Conservation (phyloP, 2,888 invertebrate species). For the Pterostichus niger region DNA sequence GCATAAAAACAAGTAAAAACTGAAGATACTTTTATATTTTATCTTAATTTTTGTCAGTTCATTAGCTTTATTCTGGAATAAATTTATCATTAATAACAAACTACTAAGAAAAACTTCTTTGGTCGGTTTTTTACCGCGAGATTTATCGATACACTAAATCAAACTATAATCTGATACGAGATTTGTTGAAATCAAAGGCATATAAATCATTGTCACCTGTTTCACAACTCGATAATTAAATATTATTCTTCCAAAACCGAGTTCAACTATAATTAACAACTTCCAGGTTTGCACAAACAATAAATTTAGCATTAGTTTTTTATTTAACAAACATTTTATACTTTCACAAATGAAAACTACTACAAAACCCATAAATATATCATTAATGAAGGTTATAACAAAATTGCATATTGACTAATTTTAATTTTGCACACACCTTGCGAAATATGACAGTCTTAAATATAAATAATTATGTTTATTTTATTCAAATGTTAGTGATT, state of each 20-base stretch:
- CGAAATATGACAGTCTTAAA: background rate
- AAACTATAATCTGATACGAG: background rate
- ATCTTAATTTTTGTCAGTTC: background rate
- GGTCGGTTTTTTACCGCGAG: background rate
- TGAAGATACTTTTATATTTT: background rate
- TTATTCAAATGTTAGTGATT: too few relatives aligned
- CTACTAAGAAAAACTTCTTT: background rate
- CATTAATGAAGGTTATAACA: background rate
- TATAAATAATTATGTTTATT: background rate
- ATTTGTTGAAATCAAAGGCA: conserved; percentile 2
- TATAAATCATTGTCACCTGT: background rate
- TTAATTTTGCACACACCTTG: background rate
- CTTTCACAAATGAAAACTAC: conserved; percentile 4
- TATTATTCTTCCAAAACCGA: background rate
- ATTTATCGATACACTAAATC: background rate
- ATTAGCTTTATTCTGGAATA: background rate
- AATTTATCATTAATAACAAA: conserved; percentile 6
- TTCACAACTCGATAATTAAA: background rate
- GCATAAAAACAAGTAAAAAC: background rate
- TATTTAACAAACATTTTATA: background rate
- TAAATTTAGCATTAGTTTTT: conserved; percentile 5
- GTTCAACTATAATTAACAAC: background rate
- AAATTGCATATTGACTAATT: background rate
- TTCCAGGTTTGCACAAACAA: conserved; percentile 10
- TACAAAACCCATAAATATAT: background rate